Evolutionary conservation across 1,140 invertebrate genomes (phyloP), one percentile per base, ranked within the genome.

Genomic region (Antheraea mylitta): DNA sequence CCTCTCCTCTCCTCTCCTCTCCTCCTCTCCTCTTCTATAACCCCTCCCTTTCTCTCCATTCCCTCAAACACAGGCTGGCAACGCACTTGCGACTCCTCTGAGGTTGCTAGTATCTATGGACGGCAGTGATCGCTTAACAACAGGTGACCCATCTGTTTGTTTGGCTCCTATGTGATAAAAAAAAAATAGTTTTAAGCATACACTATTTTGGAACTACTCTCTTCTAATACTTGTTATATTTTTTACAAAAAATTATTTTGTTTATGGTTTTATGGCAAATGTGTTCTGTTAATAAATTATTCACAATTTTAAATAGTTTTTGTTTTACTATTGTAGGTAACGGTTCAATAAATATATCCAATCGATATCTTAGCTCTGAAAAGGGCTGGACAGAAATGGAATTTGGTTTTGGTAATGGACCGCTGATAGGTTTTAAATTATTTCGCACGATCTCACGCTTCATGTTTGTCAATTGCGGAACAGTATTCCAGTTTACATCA

Each of bases 331-430:
- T 87, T 85, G 3, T 71, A 93, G 96, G 96, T 6, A 92, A 93
- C 22, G 97, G 97, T 1, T 94, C 94, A 58, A 93, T 99, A 48
- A 95, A 95, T 76, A 82, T 96, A 11, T 94, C 95, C n/a, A 95
- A 95, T 67, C 94, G 96, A 74, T 93, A 97, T 77, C 91, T 97
- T 22, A 93, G 96, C 42, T 96, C 97, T 0, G 95, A 97, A 58
- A 96, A 96, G 85, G 95, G 96, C 42, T 99, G 97, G 97, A 92
- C 96, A 18, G 97, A 98, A 91, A 79, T 96, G 2, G 96, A 97
- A 80, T 83, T 96, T 59, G 95, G 96, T 53, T 96, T 95, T 58
- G 97, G 97, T 7, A 97, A 96, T 93, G 97, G 97, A 3, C 95
- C 96, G 0, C 83, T 94, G 0, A 73, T 97, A 38, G 94, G 95